Evolutionary conservation across 2,888 invertebrate genomes (phyloP), one percentile per base, ranked within the genome.

Genomic region (Alsophila aescularia): DNA sequence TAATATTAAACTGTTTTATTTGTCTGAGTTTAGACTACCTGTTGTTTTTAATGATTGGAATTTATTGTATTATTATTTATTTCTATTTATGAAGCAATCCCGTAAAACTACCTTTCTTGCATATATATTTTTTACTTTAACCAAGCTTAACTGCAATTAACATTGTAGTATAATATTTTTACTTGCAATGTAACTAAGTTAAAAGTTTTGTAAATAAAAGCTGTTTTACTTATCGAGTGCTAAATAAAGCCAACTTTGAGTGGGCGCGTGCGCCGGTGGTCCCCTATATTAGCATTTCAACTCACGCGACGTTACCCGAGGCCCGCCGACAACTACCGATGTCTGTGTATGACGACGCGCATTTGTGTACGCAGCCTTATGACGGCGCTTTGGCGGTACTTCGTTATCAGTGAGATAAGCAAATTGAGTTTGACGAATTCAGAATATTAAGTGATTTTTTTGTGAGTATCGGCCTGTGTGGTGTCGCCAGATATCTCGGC

Each of bases 371-470:
- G 2, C 40, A 31, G 51, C 58, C 37, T 55, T 50, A 55, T 52
- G 55, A 60, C 42, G 51, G 44, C 48, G 55, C 60, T 58, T 60
- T 52, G 44, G 51, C 21, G 47, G 48, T 61, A 55, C 61, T 48
- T 43, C 15, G 59, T 52, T 56, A 56, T 56, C 55, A 51, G 10
- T 32, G 36, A 51, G 66, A 66, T 66, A 66, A 63, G 66, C 66
- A 61, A 63, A 63, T 63, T 61, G 60, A 54, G 58, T 66, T 62
- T 66, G 65, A 66, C 56, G 65, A 66, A 61, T 61, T 63, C 58
- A 51, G 65, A 63, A 62, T 63, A 66, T 61, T 58, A 63, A 66
- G 62, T 52, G 65, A 62, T 60, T 43, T 29, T 62, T 55, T 62
- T 64, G 58, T 13, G 31, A 18, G 12, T 15, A 42, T 39, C 36